These are phyloP conservation scores for Tipula helvola DNA, from an alignment of 2,888 invertebrate species.

Conservation along the genomic window DNA sequence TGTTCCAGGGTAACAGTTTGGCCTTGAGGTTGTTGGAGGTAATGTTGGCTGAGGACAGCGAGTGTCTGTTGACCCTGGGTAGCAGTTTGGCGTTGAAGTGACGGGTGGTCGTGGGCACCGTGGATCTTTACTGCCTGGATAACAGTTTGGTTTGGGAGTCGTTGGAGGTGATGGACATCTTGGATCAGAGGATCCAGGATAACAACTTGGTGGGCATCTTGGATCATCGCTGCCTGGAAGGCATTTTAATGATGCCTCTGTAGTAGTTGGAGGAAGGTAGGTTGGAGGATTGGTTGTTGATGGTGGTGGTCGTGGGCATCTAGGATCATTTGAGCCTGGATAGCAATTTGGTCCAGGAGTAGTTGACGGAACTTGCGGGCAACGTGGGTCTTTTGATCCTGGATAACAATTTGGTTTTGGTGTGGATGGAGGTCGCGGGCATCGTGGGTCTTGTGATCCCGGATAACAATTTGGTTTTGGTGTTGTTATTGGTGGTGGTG, in stretches of 20 bases:
- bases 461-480: constrained; percentile 25
- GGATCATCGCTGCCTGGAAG: constrained; percentile 27
- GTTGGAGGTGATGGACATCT: constrained; percentile 21
- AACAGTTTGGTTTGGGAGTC: constrained; percentile 32
- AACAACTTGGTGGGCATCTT: constrained; percentile 20
- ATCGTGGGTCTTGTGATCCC: constrained; percentile 28
- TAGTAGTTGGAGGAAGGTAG: not conserved
- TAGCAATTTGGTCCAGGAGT: constrained; percentile 18
- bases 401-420: constrained; percentile 20
- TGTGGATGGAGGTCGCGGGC: constrained; percentile 23
- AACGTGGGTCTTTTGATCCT: constrained; percentile 23
- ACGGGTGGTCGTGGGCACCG: constrained; percentile 27
- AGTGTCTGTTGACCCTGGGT: constrained; percentile 29
- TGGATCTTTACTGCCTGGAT: constrained; percentile 31
- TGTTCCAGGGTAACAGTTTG: constrained; percentile 30
- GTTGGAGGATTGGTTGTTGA: constrained; percentile 17
- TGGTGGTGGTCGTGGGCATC: constrained; percentile 23
- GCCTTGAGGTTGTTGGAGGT: constrained; percentile 12
- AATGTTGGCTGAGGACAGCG: constrained; percentile 25
- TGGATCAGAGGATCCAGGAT: constrained; percentile 20
- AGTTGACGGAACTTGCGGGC: not conserved
- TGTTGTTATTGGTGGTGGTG: constrained; percentile 13
- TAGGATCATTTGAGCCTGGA: constrained; percentile 27
- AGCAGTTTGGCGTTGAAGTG: constrained; percentile 16
- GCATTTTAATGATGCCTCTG: constrained; percentile 25